A percentile compares a stretch with the other conserved stretches of the same genome.
phyloP scores from a whole-genome alignment of 2,797 vertebrate species.

The Macropodus opercularis region DNA sequence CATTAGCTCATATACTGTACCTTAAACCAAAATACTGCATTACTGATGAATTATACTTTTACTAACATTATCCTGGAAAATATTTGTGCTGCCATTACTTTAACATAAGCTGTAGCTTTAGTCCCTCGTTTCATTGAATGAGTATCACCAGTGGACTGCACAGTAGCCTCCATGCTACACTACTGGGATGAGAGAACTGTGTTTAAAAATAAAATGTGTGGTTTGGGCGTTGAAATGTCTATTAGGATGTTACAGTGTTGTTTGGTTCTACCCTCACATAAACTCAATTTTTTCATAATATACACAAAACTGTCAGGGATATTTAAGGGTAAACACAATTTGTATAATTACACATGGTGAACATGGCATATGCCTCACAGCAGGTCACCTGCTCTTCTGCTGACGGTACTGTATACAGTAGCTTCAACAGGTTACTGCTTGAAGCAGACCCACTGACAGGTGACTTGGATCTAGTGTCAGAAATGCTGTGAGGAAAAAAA shows the following conservation, averaged over 20 bases:
- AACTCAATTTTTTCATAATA: neutral
- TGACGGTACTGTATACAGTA: neutral
- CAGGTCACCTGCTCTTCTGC: too few species aligned
- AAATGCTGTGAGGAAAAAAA: neutral
- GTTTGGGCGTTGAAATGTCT: too few species aligned
- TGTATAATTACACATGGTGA: too few species aligned
- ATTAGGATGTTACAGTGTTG: neutral
- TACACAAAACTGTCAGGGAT: too few species aligned
- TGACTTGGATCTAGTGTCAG: slow-evolving; percentile 2
- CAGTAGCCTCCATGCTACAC: too few species aligned
- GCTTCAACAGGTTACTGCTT: slow-evolving; percentile 7
- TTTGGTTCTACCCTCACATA: neutral
- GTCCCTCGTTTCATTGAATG: too few species aligned
- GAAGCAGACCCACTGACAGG: slow-evolving; percentile 7
- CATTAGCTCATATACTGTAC: neutral
- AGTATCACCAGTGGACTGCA: too few species aligned
- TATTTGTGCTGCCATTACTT: neutral
- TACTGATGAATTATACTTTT: neutral
- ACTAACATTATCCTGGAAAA: neutral
- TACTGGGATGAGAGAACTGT: neutral
- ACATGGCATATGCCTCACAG: too few species aligned
- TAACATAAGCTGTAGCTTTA: neutral
- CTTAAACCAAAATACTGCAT: too few species aligned
- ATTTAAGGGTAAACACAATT: too few species aligned
- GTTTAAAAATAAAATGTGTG: neutral